Conservation (phyloP, 1,140 invertebrate genomes). For the Zaprionus kolodkinae region DNA sequence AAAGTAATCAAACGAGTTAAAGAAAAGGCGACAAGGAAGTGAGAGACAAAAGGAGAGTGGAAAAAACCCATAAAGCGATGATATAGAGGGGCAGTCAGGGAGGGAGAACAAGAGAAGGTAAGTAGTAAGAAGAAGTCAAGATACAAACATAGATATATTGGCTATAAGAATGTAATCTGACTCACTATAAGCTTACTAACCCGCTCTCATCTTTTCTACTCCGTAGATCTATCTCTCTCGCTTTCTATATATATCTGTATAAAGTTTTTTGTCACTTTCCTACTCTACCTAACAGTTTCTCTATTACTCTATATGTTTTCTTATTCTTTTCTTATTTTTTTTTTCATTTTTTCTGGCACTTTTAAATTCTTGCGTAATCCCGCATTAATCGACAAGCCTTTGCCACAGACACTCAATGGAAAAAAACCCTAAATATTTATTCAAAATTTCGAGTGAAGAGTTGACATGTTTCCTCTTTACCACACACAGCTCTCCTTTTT, state of each 20-base stretch:
- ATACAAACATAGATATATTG: no score
- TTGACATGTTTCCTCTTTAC: not conserved
- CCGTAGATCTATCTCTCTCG: not conserved
- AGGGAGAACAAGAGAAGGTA: not conserved
- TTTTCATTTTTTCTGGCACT: no score
- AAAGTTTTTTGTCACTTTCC: no score
- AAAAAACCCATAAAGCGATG: not conserved
- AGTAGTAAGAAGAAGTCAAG: no score
- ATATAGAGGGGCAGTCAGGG: not conserved
- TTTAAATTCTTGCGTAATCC: not conserved
- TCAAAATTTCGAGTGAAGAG: not conserved
- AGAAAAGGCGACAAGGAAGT: not conserved
- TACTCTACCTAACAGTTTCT: no score
- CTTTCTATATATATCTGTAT: no score
- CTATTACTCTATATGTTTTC: not conserved
- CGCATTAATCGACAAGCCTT: no score
- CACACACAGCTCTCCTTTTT: not conserved
- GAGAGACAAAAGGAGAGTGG: not conserved
- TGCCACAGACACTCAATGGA: not conserved
- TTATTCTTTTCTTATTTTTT: not conserved
- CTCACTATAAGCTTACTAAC: no score
- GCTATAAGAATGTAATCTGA: no score
- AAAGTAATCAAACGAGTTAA: not conserved
- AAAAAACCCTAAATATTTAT: not conserved
- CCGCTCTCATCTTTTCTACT: not conserved